Evolutionary conservation across 2,797 vertebrate genomes (phyloP).

Genomic region (Lerista edwardsae): DNA sequence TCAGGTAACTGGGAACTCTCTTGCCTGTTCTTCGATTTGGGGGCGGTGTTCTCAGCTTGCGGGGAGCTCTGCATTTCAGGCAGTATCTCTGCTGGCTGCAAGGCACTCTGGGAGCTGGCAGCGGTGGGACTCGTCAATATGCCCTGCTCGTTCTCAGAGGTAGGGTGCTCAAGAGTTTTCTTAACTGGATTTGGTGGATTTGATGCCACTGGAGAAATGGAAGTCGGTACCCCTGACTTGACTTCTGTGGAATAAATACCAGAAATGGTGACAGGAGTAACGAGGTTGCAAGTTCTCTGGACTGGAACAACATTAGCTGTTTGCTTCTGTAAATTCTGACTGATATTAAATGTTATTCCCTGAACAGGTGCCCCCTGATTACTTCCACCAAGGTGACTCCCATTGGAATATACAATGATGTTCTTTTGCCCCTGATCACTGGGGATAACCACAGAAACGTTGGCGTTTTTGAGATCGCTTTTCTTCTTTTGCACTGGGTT

Average conservation of each 20-base stretch:
- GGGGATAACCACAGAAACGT: slow-evolving; percentile 90
- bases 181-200: slow-evolving; percentile 80
- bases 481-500: slow-evolving; percentile 89
- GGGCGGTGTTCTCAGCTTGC: slow-evolving; percentile 62
- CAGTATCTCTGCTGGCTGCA: slow-evolving; percentile 42
- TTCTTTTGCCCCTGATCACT: slow-evolving; percentile 90
- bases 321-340: slow-evolving; percentile 84
- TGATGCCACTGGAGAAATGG: slow-evolving; percentile 76
- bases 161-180: slow-evolving; percentile 79
- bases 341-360: slow-evolving; percentile 80
- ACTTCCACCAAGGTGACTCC: slow-evolving; percentile 84
- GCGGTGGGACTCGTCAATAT: slow-evolving; percentile 25
- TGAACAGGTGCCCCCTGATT: slow-evolving; percentile 82
- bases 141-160: slow-evolving; percentile 52
- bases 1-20: slow-evolving; percentile 62
- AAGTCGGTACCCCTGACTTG: slow-evolving; percentile 75
- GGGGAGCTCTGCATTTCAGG: slow-evolving; percentile 49
- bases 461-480: slow-evolving; percentile 81
- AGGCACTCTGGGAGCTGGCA: slow-evolving; percentile 50
- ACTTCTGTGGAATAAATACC: slow-evolving; percentile 79
- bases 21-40: slow-evolving; percentile 67
- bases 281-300: slow-evolving; percentile 84
- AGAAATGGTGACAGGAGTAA: slow-evolving; percentile 81
- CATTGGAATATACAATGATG: slow-evolving; percentile 92
- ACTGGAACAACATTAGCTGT: slow-evolving; percentile 87